Evolutionary conservation across 1,140 invertebrate species (phyloP), one percentile per base, ranked within the genome.

Genomic region (Pachyrhynchus sulphureomaculatus): DNA sequence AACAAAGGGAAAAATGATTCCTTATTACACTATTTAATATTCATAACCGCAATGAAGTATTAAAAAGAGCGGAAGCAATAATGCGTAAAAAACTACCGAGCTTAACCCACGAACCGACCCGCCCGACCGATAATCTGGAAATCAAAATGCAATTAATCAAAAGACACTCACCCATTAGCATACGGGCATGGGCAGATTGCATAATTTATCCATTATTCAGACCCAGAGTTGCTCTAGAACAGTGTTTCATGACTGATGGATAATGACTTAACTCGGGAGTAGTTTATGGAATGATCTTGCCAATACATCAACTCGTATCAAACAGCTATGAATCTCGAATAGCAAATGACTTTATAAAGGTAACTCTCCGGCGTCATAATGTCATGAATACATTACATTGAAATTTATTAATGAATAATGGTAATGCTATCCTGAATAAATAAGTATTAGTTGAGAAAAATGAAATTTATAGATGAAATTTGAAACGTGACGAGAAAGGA

Each of bases 61-160:
- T n/a, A n/a, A n/a, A n/a, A n/a, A n/a, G n/a, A n/a, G n/a, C n/a
- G n/a, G n/a, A n/a, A n/a, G n/a, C n/a, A n/a, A 26, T 26, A 26
- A 26, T 26, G 24, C 36, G 36, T 1, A 6, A 13, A 39, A 39
- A 18, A 6, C 18, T 13, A 18, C 10, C 10, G 33, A 41, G 47
- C 32, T 51, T 51, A 51, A 34, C 29, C 15, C 47, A 34, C 18
- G 34, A 21, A 23, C 6, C 18, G 34, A 21, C 20, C 6, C 51
- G 34, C 2, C 13, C 13, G 61, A 54, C 58, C 60, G 70, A 73
- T 72, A 73, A 73, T 72, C 72, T 69, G 60, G 48, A 68, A 72
- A 73, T 73, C 69, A 72, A 71, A 73, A 61, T 62, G 70, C 70
- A 72, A 73, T 73, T 73, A 72, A 73, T 73, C 72, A 73, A 47